Evolutionary conservation across 2,797 vertebrate species (phyloP), one percentile per base, ranked within the genome.

Genomic region (Urosaurus nigricauda): DNA sequence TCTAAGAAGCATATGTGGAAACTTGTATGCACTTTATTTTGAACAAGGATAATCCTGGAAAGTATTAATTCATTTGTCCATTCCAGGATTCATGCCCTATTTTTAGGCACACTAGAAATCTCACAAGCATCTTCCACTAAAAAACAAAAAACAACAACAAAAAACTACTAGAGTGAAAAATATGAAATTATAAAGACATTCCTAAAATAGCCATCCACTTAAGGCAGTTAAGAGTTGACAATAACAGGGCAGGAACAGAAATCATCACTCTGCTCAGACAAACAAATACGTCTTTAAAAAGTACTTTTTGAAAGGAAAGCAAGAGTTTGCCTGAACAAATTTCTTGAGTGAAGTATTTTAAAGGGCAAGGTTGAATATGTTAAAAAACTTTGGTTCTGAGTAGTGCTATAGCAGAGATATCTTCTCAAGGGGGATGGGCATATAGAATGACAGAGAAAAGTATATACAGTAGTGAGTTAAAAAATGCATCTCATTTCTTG

Each of bases 41-140:
- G 24, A 71, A 83, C 14, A 79, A 93, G 73, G 92, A 77, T 56
- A 65, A 0, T 90, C 88, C 86, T 88, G 75, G 87, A 84, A 56
- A 21, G 0, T 0, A 1, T n/a, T 13, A 11, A 63, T 47, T 78
- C 32, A 60, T 65, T 32, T 63, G 4, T 24, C 47, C 37, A 40
- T 83, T 86, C 40, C 13, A 40, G 56, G 60, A 29, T n/a, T 40
- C 40, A 29, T 19, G 3, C 26, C 11, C 43, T 3, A 11, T 73
- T 73, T 84, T 14, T 71, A 24, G 74, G 35, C n/a, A 16, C 51
- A 29, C 47, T 1, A 2, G n/a, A 53, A 26, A 65, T 29, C 35
- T 56, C 13, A 84, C 75, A 58, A 85, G 21, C 11, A 35, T 6
- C 53, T 51, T 65, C 47, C 17, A n/a, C 53, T 35, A 35, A 83